phyloP scores from a whole-genome alignment of 2,888 invertebrate genomes.

The Chrysina gloriosa region DNA sequence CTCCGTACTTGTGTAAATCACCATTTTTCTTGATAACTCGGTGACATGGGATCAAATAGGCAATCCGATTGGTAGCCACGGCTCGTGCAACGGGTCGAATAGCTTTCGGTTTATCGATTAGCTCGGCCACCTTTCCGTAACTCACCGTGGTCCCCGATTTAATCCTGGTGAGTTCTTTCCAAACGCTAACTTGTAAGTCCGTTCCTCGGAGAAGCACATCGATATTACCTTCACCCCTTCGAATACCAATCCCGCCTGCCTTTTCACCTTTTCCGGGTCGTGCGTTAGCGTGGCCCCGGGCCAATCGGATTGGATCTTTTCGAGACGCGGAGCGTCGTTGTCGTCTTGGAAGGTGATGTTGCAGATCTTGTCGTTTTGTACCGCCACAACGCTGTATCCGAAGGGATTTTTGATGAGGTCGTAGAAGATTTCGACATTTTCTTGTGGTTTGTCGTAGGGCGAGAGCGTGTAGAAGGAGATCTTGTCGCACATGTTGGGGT shows the following conservation, averaged over 20 bases:
- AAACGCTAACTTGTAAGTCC: slow-evolving; percentile 58
- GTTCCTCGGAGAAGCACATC: slow-evolving; percentile 56
- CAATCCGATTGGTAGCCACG: slow-evolving; percentile 59
- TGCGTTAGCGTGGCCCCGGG: slow-evolving; percentile 53
- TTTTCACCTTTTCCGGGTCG: slow-evolving; percentile 48
- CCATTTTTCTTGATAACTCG: slow-evolving; percentile 59
- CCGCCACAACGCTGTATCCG: slow-evolving; percentile 55
- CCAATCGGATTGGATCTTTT: slow-evolving; percentile 53
- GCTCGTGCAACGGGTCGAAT: slow-evolving; percentile 61
- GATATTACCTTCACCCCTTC: slow-evolving; percentile 44
- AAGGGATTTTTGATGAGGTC: slow-evolving; percentile 52
- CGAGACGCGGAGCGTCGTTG: slow-evolving; percentile 50
- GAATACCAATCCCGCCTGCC: slow-evolving; percentile 48
- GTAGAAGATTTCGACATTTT: slow-evolving; percentile 52
- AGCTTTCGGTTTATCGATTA: slow-evolving; percentile 58
- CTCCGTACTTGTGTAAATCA: slow-evolving; percentile 56
- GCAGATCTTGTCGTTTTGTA: slow-evolving; percentile 53
- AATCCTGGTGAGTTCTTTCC: slow-evolving; percentile 57
- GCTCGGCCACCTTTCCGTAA: slow-evolving; percentile 59
- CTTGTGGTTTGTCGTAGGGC: slow-evolving; percentile 51
- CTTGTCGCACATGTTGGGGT: slow-evolving; percentile 23
- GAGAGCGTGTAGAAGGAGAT: slow-evolving; percentile 40
- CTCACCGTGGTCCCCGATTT: slow-evolving; percentile 56
- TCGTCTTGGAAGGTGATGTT: slow-evolving; percentile 52
- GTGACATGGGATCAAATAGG: slow-evolving; percentile 62